Conservation (phyloP, 1,140 invertebrate genomes). For the Druon quercuslanigerum region DNA sequence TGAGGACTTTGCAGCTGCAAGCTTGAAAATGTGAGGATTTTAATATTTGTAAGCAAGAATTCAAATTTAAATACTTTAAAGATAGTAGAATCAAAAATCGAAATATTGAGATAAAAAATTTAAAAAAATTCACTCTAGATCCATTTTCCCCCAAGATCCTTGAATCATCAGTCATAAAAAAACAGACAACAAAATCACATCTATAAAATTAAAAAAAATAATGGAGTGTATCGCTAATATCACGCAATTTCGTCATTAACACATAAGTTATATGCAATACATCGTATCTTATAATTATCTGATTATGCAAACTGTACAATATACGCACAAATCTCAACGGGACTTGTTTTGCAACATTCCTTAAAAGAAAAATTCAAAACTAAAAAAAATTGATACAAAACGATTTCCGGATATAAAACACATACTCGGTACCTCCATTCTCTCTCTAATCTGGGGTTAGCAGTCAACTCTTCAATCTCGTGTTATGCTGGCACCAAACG, state of each 20-base stretch:
- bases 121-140: neutral
- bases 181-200: neutral
- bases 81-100: neutral
- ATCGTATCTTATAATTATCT: constrained; percentile 18
- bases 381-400: neutral
- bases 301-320: constrained; percentile 27
- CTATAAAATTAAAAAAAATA: neutral
- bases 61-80: neutral
- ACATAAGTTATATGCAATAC: constrained; percentile 17
- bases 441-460: no score
- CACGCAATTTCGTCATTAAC: constrained; percentile 29
- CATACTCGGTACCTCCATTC: no score
- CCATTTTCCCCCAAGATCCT: no score
- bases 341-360: constrained; percentile 5
- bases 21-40: neutral
- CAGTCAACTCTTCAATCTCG: no score
- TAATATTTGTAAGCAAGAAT: neutral
- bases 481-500: no score
- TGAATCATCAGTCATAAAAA: neutral
- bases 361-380: neutral
- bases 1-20: no score
- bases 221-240: constrained; percentile 23
- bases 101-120: neutral
- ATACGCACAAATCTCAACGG: constrained; percentile 12
- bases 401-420: no score